Conservation (phyloP, 1,140 invertebrate species). For the Solenopsis invicta region DNA sequence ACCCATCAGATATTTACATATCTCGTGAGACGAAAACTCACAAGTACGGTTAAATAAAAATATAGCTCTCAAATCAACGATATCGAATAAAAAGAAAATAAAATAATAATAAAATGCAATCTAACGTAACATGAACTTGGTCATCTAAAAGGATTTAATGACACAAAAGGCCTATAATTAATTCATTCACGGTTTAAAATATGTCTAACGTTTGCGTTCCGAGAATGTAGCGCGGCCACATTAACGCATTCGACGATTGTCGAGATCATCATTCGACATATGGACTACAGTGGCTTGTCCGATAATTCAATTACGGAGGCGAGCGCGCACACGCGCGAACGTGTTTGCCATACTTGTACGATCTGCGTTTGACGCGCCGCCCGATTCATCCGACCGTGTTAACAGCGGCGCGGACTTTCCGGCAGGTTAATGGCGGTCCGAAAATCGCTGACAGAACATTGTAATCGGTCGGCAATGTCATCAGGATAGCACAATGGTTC, state of each 20-base stretch:
- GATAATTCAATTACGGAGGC: slow-evolving; percentile 71
- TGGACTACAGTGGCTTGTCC: slow-evolving; percentile 75
- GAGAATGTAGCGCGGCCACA: not conserved
- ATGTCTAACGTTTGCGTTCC: slow-evolving; percentile 49
- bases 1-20: not conserved
- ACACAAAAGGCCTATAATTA: slow-evolving; percentile 55
- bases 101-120: not conserved
- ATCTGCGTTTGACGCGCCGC: slow-evolving; percentile 76
- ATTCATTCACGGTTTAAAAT: slow-evolving; percentile 57
- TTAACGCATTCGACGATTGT: slow-evolving; percentile 59
- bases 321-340: slow-evolving; percentile 32
- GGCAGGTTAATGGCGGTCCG: slow-evolving; percentile 57
- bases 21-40: not conserved
- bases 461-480: slow-evolving; percentile 69
- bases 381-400: slow-evolving; percentile 73
- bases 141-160: slow-evolving; percentile 56
- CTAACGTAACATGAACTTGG: not conserved
- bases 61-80: not conserved
- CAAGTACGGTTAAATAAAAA: not conserved
- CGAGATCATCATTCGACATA: slow-evolving; percentile 75
- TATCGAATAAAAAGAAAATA: not conserved
- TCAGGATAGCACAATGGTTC: slow-evolving; percentile 64
- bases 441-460: slow-evolving; percentile 71
- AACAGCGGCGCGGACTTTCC: slow-evolving; percentile 75
- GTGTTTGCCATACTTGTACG: slow-evolving; percentile 76